phyloP scores from a whole-genome alignment of 2,888 invertebrate species.

The Deroplatys truncata region DNA sequence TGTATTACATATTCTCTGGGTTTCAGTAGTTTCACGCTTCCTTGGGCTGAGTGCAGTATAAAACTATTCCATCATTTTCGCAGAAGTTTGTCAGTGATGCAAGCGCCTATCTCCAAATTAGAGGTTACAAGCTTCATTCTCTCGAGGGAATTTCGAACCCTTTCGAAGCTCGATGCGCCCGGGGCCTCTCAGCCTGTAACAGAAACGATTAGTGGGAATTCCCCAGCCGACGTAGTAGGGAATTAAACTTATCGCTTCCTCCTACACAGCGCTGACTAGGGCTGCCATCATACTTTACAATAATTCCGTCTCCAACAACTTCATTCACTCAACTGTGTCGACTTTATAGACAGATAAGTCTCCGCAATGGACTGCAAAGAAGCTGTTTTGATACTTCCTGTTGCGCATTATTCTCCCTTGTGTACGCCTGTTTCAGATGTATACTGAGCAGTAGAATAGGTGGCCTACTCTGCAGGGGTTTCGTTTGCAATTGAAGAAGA shows the following conservation, averaged over 20 bases:
- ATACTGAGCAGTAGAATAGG: too few species aligned
- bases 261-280: neutral
- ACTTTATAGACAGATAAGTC: neutral
- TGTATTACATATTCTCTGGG: too few species aligned
- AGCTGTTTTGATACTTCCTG: too few species aligned
- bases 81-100: neutral
- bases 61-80: neutral
- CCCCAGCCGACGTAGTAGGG: neutral
- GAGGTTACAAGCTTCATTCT: neutral
- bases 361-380: too few species aligned
- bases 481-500: too few species aligned
- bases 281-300: neutral
- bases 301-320: neutral
- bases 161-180: neutral
- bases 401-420: too few species aligned
- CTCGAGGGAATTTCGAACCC: neutral
- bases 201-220: neutral
- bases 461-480: too few species aligned
- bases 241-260: neutral
- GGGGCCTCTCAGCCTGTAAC: neutral
- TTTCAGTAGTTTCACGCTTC: too few species aligned
- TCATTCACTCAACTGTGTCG: neutral
- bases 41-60: too few species aligned
- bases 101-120: neutral
- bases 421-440: too few species aligned